A percentile compares a stretch with the other conserved stretches of the same genome.
These are phyloP conservation scores for Eueremaeus valkanovi DNA, from an alignment of 2,888 invertebrate genomes.

Conservation along the genomic window DNA sequence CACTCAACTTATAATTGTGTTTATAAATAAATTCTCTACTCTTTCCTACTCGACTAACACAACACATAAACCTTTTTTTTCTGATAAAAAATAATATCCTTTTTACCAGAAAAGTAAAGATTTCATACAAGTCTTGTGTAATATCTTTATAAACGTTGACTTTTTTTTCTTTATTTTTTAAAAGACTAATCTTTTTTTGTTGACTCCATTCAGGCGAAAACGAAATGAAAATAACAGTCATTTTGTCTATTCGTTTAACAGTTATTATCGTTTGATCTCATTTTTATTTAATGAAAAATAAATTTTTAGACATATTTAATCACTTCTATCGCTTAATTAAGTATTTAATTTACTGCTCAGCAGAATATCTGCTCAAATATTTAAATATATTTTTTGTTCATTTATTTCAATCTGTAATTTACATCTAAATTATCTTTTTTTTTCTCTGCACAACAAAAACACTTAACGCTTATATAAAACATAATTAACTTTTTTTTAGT, in stretches of 20 bases:
- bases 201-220: not conserved
- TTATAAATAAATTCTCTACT: not conserved
- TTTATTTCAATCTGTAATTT: slow-evolving; percentile 6
- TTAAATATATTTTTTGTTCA: slow-evolving; percentile 5
- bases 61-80: not conserved
- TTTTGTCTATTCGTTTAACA: not conserved
- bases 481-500: not conserved
- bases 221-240: not conserved
- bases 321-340: not conserved
- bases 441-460: not conserved
- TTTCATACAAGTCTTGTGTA: not conserved
- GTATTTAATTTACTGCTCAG: not conserved
- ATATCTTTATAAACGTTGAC: not conserved
- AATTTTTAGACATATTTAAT: not conserved
- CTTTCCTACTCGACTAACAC: not conserved
- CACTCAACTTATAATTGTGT: not conserved
- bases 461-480: not conserved
- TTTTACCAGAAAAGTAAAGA: not conserved
- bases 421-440: not conserved
- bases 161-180: not conserved
- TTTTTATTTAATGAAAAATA: not conserved
- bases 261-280: not conserved
- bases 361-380: not conserved
- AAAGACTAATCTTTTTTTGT: not conserved
- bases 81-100: not conserved